Base-by-base conservation (phyloP, 35 echinoderm and acorn worm genomes). In the Eucidaris tribuloides region DNA sequence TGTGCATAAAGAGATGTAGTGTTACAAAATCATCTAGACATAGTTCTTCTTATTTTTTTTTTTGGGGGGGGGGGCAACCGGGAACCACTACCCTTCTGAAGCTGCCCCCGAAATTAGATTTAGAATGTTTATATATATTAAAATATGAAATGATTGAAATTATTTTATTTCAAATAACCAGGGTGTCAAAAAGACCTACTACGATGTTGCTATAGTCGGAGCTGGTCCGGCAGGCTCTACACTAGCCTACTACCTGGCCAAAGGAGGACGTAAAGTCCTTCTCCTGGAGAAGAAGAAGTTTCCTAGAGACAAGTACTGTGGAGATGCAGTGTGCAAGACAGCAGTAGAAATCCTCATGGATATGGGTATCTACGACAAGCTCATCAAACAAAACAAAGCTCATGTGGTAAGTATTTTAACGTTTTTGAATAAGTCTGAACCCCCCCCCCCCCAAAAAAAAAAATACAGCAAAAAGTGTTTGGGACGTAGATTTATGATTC, bases 281-380 rank as follows among this genome's bases (percentile, higher is more conserved):
- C 80, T 82, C 36, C 55, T 82, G 28, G 80, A 82, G 7, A 82
- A 82, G 58, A 82, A 82, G 58, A 82, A 57, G 37, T 82, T 82
- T 37, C 80, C 80, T 1, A 4, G 80, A 7, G 80, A 82, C 54
- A 82, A 82, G 20, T 82, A 82, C 35, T 82, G 80, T 40, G 80
- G 80, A 7, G 80, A 82, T 62, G 80, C 80, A 17, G 80, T 82
- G 15, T 82, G 80, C n/a, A 82, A 82, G 80, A 82, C 80, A 18
- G 80, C 80, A 0, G 58, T 82, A 1, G 80, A 82, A 30, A 82
- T 82, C 38, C 19, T 82, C 36, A 82, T 82, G 46, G 80, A 82
- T 40, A 82, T 82, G 80, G 80, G 80, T 41, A 62, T 82, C 54
- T 82, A 82, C 22, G 48, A 82, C 2, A 32, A 82, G 7, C 80